Conservation (phyloP, 1,140 invertebrate species). For the Drosophila asahinai region DNA sequence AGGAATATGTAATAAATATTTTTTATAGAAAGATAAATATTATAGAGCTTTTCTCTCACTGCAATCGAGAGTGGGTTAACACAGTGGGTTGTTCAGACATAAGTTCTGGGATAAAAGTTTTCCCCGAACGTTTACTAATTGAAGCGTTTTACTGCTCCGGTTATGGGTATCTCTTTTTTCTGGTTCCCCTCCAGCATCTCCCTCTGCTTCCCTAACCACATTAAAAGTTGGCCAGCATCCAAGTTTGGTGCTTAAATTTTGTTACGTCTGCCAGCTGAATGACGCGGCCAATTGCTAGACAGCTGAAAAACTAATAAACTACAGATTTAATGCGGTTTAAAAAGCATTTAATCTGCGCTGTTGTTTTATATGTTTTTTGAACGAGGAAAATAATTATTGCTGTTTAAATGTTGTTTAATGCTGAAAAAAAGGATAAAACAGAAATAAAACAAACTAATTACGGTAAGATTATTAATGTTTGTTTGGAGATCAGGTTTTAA, state of each 20-base stretch:
- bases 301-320: conserved; percentile 30
- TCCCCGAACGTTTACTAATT: conserved; percentile 55
- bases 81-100: background rate
- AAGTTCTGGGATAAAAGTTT: conserved; percentile 47
- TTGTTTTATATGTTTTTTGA: background rate
- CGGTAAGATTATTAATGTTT: background rate
- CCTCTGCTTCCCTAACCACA: conserved; percentile 42
- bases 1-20: background rate
- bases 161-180: conserved; percentile 21
- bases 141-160: conserved; percentile 64
- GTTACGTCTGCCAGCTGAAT: conserved; percentile 55
- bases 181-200: background rate
- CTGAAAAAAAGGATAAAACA: background rate
- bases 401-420: background rate
- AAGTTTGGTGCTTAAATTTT: conserved; percentile 71
- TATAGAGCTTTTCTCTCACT: conserved; percentile 4
- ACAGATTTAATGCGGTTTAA: conserved; percentile 19
- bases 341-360: conserved; percentile 7
- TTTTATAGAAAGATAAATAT: background rate
- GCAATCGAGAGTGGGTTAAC: background rate
- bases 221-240: conserved; percentile 70
- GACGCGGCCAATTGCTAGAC: conserved; percentile 28
- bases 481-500: background rate
- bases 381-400: background rate
- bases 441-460: background rate